Base-by-base conservation (phyloP, 2,888 invertebrate genomes). In the Agrochola litura region DNA sequence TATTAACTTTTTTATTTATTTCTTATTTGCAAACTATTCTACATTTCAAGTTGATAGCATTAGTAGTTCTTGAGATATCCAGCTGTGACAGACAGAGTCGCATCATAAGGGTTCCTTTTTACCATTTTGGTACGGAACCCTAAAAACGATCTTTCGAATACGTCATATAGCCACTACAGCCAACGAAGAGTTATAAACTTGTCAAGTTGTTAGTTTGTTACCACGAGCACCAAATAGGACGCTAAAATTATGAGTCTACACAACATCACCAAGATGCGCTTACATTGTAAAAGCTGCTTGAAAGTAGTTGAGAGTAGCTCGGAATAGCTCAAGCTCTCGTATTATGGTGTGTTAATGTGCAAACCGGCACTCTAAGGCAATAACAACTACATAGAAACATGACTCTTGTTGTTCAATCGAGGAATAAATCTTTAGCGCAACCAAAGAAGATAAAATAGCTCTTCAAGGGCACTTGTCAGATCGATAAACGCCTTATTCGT, bases 271-370 rank as follows among this genome's bases (percentile, higher is more conserved):
- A 73, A 77, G 60, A 75, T 22, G 56, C 46, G 46, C 37, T 83
- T 52, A 83, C 83, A 78, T 69, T 81, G 74, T 84, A 73, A 66
- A 78, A 70, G 58, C 54, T 66, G 30, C 52, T 63, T 43, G 58
- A 78, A 73, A 83, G 75, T 75, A 54, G 71, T 76, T 22, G 46
- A 76, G 43, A 77, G 52, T 25, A 77, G 58, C 78, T 71, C 16
- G 65, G 65, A 81, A 77, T 81, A 66, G 66, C 74, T 70, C 63
- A 65, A 77, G 56, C 75, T 65, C 69, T 68, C 75, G 22, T 75
- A 73, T 73, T 70, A 78, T 81, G 58, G 75, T 69, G 83, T 81
- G 81, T 75, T 81, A 84, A 81, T 84, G 82, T 72, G 65, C 63
- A 61, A 83, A 58, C 76, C 52, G 63, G 67, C 71, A 70, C 71